These are phyloP conservation scores for Ischnura elegans DNA, from an alignment of 2,888 invertebrate genomes.

Conservation along the genomic window DNA sequence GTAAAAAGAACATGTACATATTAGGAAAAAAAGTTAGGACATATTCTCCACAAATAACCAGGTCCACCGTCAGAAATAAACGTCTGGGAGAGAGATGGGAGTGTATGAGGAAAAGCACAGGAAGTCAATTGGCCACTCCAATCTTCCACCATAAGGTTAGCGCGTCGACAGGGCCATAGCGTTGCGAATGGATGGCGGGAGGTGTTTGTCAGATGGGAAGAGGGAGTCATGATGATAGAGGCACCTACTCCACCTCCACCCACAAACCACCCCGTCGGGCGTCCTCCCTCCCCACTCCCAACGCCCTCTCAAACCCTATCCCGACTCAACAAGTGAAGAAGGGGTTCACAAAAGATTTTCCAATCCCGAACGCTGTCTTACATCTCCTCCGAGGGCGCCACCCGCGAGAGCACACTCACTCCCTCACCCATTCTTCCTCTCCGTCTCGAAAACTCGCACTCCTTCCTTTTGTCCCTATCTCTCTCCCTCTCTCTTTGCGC, in stretches of 20 bases:
- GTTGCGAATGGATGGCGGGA: background rate
- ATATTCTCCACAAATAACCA: no score
- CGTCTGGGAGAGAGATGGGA: background rate
- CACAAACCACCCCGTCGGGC: background rate
- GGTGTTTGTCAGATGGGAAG: background rate
- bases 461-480: background rate
- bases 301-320: background rate
- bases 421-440: background rate
- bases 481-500: background rate
- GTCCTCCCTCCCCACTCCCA: background rate
- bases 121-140: background rate
- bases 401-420: background rate
- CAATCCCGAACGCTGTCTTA: conserved; percentile 18
- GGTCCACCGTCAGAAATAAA: no score
- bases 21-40: no score
- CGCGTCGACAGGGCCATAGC: background rate
- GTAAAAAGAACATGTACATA: no score
- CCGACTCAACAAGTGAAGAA: conserved; percentile 59
- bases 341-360: conserved; percentile 65
- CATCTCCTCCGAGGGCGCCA: conserved; percentile 34
- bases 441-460: background rate
- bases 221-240: no score
- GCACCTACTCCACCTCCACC: background rate
- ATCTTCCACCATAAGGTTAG: no score
- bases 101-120: background rate